These are phyloP conservation scores for Lithosia quadra DNA, from an alignment of 2,888 invertebrate genomes.

Conservation along the genomic window DNA sequence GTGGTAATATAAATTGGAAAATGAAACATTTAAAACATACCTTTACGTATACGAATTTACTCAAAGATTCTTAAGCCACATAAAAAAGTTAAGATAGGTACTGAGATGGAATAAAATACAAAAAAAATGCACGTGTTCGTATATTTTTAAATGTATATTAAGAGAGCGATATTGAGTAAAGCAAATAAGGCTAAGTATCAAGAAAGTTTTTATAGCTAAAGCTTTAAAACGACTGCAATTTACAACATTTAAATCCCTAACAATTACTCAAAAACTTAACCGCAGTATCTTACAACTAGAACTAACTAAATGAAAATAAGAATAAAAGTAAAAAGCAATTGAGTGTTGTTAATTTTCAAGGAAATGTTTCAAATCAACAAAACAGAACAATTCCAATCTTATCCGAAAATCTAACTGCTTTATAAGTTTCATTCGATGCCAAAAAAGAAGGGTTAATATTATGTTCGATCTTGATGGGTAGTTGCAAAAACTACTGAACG, in stretches of 20 bases:
- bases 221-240: background rate
- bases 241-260: background rate
- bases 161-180: background rate
- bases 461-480: too few species aligned
- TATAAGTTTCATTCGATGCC: too few species aligned
- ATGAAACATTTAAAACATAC: background rate
- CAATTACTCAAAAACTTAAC: background rate
- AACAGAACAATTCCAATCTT: too few species aligned
- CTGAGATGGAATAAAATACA: background rate
- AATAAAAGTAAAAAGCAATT: conserved; percentile 40
- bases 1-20: background rate
- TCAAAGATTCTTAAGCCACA: too few species aligned
- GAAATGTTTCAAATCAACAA: background rate
- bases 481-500: too few species aligned
- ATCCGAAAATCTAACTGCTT: too few species aligned
- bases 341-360: conserved; percentile 34
- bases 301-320: conserved; percentile 13
- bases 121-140: background rate
- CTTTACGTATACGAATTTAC: too few species aligned
- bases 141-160: background rate
- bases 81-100: background rate
- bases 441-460: too few species aligned
- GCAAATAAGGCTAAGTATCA: background rate
- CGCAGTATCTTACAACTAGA: background rate
- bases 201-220: background rate